Evolutionary conservation across 2,797 vertebrate genomes (phyloP).

Genomic region (Spinus pinus): DNA sequence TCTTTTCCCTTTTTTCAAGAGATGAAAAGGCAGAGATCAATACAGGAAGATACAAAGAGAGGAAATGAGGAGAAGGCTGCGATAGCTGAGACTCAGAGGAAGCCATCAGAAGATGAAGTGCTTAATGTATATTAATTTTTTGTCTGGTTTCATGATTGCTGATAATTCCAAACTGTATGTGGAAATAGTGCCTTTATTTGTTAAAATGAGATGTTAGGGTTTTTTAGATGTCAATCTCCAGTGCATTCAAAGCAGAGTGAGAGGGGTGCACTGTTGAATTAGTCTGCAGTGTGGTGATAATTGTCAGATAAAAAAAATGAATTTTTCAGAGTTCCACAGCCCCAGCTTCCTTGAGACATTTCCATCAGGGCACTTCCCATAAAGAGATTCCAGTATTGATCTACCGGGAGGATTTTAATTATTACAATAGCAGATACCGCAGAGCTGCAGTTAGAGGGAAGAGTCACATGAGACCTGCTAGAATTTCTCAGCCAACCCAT

Average conservation of each 20-base stretch:
- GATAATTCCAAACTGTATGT: constrained; percentile 85
- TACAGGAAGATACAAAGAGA: constrained; percentile 92
- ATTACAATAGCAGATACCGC: constrained; percentile 90
- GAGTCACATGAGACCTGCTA: constrained; percentile 91
- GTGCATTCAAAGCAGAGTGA: constrained; percentile 83
- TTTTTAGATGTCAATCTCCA: constrained; percentile 86
- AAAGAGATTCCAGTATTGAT: constrained; percentile 92
- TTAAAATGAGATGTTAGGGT: constrained; percentile 87
- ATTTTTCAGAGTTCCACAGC: constrained; percentile 83
- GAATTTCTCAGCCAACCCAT: constrained; percentile 90
- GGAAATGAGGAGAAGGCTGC: constrained; percentile 85
- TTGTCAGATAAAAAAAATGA: constrained; percentile 89
- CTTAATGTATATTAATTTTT: constrained; percentile 87
- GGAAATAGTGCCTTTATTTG: constrained; percentile 85
- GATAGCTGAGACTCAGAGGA: constrained; percentile 85
- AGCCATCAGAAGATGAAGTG: constrained; percentile 97
- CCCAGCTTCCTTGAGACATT: constrained; percentile 84
- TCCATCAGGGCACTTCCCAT: constrained; percentile 86
- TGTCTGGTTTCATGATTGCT: constrained; percentile 85
- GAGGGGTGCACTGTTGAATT: constrained; percentile 84
- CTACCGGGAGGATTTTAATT: constrained; percentile 91
- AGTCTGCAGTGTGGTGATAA: constrained; percentile 87
- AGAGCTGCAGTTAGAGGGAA: constrained; percentile 83
- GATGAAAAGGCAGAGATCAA: constrained; percentile 94
- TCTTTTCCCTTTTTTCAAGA: constrained; percentile 81